Percentiles rank a stretch among this genome's conserved stretches.
phyloP scores from a whole-genome alignment of 2,113 vertebrate genomes.

The Eulacestoma nigropectus region DNA sequence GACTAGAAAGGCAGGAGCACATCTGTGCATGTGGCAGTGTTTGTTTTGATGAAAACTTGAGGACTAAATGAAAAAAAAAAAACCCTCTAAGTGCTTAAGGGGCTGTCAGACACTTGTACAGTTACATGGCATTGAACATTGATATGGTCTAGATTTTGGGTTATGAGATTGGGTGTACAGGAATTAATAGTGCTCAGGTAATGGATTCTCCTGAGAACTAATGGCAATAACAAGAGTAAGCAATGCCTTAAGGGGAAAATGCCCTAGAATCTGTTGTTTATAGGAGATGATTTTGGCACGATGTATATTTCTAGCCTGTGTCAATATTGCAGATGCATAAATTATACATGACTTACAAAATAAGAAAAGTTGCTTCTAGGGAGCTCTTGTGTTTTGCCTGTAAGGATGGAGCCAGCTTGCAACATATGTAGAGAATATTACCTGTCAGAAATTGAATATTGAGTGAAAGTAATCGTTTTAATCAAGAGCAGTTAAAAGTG shows the following conservation, averaged over 20 bases:
- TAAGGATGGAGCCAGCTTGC: neutral
- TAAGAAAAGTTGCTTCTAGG: neutral
- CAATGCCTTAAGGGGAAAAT: neutral
- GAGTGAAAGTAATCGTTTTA: neutral
- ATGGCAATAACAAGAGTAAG: neutral
- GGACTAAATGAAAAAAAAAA: neutral
- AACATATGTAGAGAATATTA: neutral
- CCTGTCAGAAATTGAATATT: constrained; percentile 28
- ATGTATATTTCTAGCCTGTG: neutral
- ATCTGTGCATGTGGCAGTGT: neutral
- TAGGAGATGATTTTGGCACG: neutral
- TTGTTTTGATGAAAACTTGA: neutral
- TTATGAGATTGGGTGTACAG: neutral
- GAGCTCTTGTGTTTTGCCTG: constrained; percentile 3
- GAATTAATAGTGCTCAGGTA: neutral
- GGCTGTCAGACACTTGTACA: neutral
- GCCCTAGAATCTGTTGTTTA: neutral
- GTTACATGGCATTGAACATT: neutral
- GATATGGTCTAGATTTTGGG: neutral
- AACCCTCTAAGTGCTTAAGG: neutral
- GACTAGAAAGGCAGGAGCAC: neutral
- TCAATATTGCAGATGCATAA: neutral
- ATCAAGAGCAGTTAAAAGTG: constrained; percentile 22
- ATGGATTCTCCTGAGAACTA: neutral
- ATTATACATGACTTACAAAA: neutral